Base-by-base conservation (phyloP, 2,797 vertebrate species). In the Xenopus petersii region DNA sequence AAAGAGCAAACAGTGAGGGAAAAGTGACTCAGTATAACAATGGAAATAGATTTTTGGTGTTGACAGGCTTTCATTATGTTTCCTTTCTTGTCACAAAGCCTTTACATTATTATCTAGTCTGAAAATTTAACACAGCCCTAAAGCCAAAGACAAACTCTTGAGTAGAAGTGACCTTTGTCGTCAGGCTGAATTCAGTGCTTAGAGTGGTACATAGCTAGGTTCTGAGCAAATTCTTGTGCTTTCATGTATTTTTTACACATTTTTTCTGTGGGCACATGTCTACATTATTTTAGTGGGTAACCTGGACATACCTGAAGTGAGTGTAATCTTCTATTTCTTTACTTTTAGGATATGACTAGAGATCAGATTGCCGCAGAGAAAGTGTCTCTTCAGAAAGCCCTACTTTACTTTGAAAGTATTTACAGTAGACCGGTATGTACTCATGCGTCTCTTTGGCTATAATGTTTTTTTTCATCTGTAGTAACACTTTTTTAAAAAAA, bases 311-410 rank as follows among this genome's bases (percentile, higher is more conserved):
- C 26, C 26, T 30, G 26, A 2, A 30, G 26, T 30, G 26, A 30
- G 54, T 17, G 54, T 56, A 3, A 49, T 16, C 4, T 55, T 67
- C 54, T 17, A 2, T 81, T 42, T 58, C 56, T 64, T 42, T 33
- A 46, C 79, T 84, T 75, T 71, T 80, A 99, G 98, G 98, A 99
- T 85, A 98, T 99, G 98, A 98, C 97, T 64, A 92, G 96, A 82
- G 97, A 99, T 84, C 95, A 99, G 87, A 98, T 99, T 54, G 90
- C 90, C 54, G 91, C 91, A 2, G 98, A 99, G 88, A 99, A 99
- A 82, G 93, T 99, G 1, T 92, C 95, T 16, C 90, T 99, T 73
- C 98, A 99, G 77, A 99, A 98, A 87, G 93, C 94, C 58, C 92
- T 99, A 30, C 87, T 99, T 13, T 90, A 94, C 86, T 99, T 97